Base-by-base conservation (phyloP, 1,140 invertebrate genomes). In the Mizuhopecten yessoensis region DNA sequence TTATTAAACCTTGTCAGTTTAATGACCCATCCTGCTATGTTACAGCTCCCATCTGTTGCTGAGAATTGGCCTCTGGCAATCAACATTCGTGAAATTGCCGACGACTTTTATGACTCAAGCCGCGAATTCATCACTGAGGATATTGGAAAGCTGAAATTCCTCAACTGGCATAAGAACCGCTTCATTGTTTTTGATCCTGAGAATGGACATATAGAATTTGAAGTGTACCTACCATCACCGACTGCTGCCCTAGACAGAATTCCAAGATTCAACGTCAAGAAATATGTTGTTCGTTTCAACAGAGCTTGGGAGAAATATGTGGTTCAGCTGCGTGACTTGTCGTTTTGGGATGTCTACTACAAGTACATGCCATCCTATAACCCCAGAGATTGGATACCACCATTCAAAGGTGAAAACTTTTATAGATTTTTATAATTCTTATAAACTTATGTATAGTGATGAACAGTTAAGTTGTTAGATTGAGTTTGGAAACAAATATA, bases 241-340 rank as follows among this genome's bases (percentile, higher is more conserved):
- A 98, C 98, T 98, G 98, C 99, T 94, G 98, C 98, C 0, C 98
- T 99, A 95, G 98, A 98, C 95, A 97, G 98, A 94, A 98, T 98
- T 0, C 98, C 98, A 33, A 92, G 92, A 36, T 49, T 95, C 33
- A 93, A 75, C 15, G 17, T 93, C 34, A 88, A 90, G 17, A 93
- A 92, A 86, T 95, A 94, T 87, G 33, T 94, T 20, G 93, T 87
- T 20, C 90, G 89, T n/a, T 29, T 93, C 29, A 87, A 91, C 33
- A 92, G 23, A 91, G 88, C 33, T 15, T 92, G 23, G 42, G 90
- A 75, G n/a, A 75, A 75, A 29, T 29, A 75, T 75, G 11, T 17
- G 29, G 87, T 95, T 86, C 94, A 94, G 36, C 75, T 91, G 0
- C 88, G 90, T 7, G 93, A 94, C 34, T 90, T 93, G 89, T 93